Evolutionary conservation across 1,140 invertebrate genomes (phyloP).

Genomic region (Parapsyche elsis): DNA sequence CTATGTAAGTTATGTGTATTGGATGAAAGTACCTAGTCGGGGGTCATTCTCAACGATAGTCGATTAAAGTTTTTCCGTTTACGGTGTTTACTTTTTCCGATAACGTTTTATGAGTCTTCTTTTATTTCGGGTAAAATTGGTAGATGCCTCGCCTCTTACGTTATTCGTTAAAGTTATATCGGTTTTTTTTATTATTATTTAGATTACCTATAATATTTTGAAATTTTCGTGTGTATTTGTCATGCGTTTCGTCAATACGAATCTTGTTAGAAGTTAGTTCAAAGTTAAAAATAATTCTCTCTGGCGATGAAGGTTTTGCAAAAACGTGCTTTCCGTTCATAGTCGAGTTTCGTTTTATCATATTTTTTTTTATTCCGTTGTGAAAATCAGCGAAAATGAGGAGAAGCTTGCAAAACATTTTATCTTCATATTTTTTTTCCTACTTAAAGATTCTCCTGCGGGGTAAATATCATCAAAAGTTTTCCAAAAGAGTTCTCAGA

Average conservation of each 20-base stretch:
- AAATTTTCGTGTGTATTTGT: background rate
- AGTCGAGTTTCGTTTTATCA: background rate
- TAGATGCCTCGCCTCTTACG: no score
- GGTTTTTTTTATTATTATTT: no score
- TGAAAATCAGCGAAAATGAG: slow-evolving; percentile 5
- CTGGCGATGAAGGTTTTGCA: background rate
- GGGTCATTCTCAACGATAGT: background rate
- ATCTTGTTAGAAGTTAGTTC: background rate
- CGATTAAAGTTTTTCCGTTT: slow-evolving; percentile 1
- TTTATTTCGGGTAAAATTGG: no score
- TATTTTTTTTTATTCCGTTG: slow-evolving; percentile 8
- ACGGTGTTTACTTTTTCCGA: background rate
- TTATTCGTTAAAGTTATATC: no score
- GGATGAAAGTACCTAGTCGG: background rate
- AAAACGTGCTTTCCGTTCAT: background rate
- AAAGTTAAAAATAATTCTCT: background rate
- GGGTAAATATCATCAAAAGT: slow-evolving; percentile 35
- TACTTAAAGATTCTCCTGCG: background rate
- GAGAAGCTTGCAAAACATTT: slow-evolving; percentile 22
- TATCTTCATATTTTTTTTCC: slow-evolving; percentile 4
- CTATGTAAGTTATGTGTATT: no score
- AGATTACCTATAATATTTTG: no score
- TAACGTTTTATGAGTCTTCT: slow-evolving; percentile 12
- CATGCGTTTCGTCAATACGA: background rate
- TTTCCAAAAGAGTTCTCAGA: slow-evolving; percentile 11